Evolutionary conservation across 2,113 vertebrate genomes (phyloP), one percentile per base, ranked within the genome.

Genomic region (Mirza zaza): DNA sequence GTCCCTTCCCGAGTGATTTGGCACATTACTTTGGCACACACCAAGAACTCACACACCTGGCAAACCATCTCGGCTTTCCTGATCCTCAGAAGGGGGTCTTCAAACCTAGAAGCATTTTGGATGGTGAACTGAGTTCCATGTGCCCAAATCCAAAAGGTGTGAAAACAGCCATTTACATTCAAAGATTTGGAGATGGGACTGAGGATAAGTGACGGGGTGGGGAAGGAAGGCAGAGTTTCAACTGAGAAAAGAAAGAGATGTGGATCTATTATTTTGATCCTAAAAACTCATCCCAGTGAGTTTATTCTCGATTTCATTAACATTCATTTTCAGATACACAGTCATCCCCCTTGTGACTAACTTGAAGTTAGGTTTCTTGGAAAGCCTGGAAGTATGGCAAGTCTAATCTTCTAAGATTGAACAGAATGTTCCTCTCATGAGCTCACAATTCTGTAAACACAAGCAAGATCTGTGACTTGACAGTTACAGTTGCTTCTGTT

Each of bases 1-100:
- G 94, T 95, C 88, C 87, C 89, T 91, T 97, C 96, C 94, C 57
- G 18, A 98, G 80, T 96, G 97, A 98, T 96, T 97, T 98, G 98
- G 94, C 84, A 71, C 85, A 89, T 83, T 96, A 3, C 0, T 95
- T 98, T 98, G 97, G 94, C 97, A 97, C 70, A 94, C 20, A 57
- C 32, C 50, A 63, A 76, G 95, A 96, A 93, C 94, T 95, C 57
- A 90, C 75, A 98, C 89, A 97, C 95, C 95, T 98, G 98, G 97
- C 84, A 98, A 97, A 81, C 27, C 59, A 68, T 92, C 29, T 89
- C 52, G 2, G 9, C 20, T 97, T 96, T 96, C 63, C 68, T 45
- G 63, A 91, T 0, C 2, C 88, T 93, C 87, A 86, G 73, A 94
- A 95, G 90, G 73, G 94, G 90, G 90, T 91, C 90, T 91, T 95